Evolutionary conservation across 1,140 invertebrate species (phyloP).

Genomic region (Sinonovacula constricta): DNA sequence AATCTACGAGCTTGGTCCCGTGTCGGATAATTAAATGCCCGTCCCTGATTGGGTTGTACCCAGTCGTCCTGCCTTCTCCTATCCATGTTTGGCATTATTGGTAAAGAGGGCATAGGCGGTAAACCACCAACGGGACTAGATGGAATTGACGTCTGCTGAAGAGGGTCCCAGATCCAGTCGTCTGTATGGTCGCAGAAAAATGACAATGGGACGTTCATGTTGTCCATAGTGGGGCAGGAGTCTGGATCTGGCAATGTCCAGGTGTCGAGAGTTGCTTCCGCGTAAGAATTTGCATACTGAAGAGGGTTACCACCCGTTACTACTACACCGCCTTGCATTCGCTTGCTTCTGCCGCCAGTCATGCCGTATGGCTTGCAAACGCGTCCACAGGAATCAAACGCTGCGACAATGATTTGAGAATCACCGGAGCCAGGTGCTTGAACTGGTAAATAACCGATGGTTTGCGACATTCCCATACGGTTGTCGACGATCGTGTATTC

Average conservation of each 20-base stretch:
- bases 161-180: conserved; percentile 56
- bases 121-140: no score
- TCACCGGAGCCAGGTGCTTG: conserved; percentile 47
- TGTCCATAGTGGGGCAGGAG: conserved; percentile 50
- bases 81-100: no score
- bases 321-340: conserved; percentile 49
- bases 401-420: conserved; percentile 51
- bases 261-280: conserved; percentile 37
- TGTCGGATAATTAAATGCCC: no score
- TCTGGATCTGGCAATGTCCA: conserved; percentile 49
- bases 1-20: no score
- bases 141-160: no score
- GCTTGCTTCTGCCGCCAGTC: conserved; percentile 8
- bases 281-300: conserved; percentile 51
- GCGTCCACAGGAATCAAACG: conserved; percentile 56
- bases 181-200: conserved; percentile 60
- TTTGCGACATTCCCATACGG: conserved; percentile 61
- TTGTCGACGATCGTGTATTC: conserved; percentile 69
- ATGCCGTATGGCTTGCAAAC: conserved; percentile 55
- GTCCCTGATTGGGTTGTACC: no score
- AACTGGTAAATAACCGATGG: conserved; percentile 64
- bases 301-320: conserved; percentile 38
- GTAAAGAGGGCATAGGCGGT: no score
- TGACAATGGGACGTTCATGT: conserved; percentile 40
- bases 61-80: no score